Evolutionary conservation across 1,140 invertebrate genomes (phyloP), one percentile per base, ranked within the genome.

Genomic region (Hylaeus volcanicus): DNA sequence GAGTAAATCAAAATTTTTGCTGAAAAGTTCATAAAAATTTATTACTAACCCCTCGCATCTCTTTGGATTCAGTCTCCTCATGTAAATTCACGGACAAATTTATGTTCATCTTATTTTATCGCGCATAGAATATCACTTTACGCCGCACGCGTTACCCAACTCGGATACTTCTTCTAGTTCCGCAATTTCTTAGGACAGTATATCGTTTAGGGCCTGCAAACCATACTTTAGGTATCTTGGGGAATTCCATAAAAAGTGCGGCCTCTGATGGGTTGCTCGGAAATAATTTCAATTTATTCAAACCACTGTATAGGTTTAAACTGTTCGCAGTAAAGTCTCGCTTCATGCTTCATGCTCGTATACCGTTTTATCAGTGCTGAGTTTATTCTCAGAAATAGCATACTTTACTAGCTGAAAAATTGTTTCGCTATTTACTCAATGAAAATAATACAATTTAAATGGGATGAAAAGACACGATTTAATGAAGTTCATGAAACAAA

Each of bases 81-180:
- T 70, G 74, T 56, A 77, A 77, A 77, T 77, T 69, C 65, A 51
- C 41, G 51, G 43, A 70, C 14, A 70, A 69, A 77, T 77, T 77
- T 77, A 77, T 77, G 74, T n/a, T 77, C 74, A 77, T 77, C 74
- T 77, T 77, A 56, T 70, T 77, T 77, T 77, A 77, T 77, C 74
- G 74, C 64, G 74, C 74, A 41, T 39, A 41, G 37, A 37, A 63
- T 63, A 63, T 63, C 61, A 63, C 37, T 63, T 63, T 63, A 63
- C 41, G 39, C 37, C n/a, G 61, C 37, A 3, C 61, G 61, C 61
- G 26, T 70, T 77, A 37, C 39, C 60, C 26, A 12, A 14, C 65
- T 51, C 51, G 56, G 56, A 68, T 73, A 53, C 51, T 69, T 76
- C 61, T 61, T 51, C 43, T 60, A 53, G 9, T 63, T 53, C 43